Conservation (phyloP, 2,888 invertebrate genomes). For the Ectemnius continuus region DNA sequence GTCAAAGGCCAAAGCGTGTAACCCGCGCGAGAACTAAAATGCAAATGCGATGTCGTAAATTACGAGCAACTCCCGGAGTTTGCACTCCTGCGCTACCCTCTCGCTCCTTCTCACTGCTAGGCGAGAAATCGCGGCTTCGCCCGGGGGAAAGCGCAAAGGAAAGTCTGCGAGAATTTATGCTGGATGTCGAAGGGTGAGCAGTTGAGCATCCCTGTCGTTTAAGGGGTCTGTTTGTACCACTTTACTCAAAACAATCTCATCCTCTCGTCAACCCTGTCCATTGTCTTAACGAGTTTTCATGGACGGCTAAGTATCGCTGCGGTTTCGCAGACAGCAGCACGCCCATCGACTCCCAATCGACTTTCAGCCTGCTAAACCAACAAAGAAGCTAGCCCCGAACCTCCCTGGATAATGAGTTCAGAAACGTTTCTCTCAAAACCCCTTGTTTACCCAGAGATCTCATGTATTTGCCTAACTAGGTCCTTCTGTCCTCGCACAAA, state of each 20-base stretch:
- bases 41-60: constrained; percentile 44
- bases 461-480: background rate
- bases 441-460: constrained; percentile 8
- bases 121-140: constrained; percentile 9
- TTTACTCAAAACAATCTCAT: constrained; percentile 61
- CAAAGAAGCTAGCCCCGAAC: constrained; percentile 39
- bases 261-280: constrained; percentile 53
- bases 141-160: constrained; percentile 37
- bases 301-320: constrained; percentile 31
- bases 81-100: background rate
- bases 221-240: constrained; percentile 49
- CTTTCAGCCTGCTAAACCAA: constrained; percentile 20
- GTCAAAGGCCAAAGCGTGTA: constrained; percentile 3
- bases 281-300: constrained; percentile 55
- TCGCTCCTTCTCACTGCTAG: background rate
- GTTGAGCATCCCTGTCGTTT: constrained; percentile 33
- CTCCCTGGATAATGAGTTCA: constrained; percentile 42
- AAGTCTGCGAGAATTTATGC: constrained; percentile 44
- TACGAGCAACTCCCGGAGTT: constrained; percentile 7
- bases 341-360: constrained; percentile 31
- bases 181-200: background rate
- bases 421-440: constrained; percentile 41
- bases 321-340: constrained; percentile 35
- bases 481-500: no score
- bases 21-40: constrained; percentile 30